A percentile compares a stretch with the other conserved stretches of the same genome.
Evolutionary conservation across 2,888 invertebrate species (phyloP).

Genomic region (Andrena praecox): DNA sequence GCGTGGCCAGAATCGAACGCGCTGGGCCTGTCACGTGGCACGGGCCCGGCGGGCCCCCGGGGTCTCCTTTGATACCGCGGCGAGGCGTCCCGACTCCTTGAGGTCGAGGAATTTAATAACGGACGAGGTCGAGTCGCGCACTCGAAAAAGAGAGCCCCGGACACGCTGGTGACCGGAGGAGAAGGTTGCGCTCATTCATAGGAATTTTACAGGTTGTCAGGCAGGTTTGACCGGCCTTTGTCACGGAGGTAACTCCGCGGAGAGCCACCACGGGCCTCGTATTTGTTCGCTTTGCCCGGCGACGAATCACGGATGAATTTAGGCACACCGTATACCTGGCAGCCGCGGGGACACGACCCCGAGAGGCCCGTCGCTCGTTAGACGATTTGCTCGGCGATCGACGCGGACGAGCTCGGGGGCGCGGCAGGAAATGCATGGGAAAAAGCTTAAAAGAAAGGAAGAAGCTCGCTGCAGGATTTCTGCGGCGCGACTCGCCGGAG

Average conservation of each 20-base stretch:
- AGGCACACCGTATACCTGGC: constrained; percentile 60
- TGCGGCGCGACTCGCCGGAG: neutral
- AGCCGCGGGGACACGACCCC: constrained; percentile 42
- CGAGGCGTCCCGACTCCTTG: constrained; percentile 59
- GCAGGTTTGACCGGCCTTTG: constrained; percentile 82
- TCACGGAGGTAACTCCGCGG: constrained; percentile 73
- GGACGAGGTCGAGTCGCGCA: constrained; percentile 72
- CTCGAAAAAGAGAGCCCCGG: constrained; percentile 62
- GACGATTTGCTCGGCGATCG: constrained; percentile 26
- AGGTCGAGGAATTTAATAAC: constrained; percentile 76
- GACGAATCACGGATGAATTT: constrained; percentile 72
- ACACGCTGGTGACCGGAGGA: constrained; percentile 63
- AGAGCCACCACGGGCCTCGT: constrained; percentile 50
- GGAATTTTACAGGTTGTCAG: constrained; percentile 83
- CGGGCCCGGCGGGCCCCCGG: constrained; percentile 18
- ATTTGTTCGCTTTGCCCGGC: constrained; percentile 62
- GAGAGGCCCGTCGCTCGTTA: constrained; percentile 33
- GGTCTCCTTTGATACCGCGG: constrained; percentile 36
- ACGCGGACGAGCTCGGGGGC: constrained; percentile 6
- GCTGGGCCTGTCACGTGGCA: constrained; percentile 64
- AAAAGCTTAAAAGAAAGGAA: neutral
- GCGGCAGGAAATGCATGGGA: neutral
- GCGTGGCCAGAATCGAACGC: constrained; percentile 42
- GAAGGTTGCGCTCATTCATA: constrained; percentile 81
- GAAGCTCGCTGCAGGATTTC: neutral